Evolutionary conservation across 2,797 vertebrate genomes (phyloP).

Genomic region (Astyanax mexicanus): DNA sequence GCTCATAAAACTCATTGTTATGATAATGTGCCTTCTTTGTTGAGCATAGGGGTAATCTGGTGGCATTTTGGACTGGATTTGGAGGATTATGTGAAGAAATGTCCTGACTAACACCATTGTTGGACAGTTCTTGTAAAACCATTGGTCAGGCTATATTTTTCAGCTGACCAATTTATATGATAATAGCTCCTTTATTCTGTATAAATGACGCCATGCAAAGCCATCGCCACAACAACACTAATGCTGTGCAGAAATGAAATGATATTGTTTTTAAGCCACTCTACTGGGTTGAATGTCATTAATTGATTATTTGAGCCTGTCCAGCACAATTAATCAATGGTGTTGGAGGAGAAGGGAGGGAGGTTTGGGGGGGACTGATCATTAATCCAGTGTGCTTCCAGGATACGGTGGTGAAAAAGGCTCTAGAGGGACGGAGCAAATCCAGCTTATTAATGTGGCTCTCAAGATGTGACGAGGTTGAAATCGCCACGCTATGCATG

Average conservation of each 20-base stretch:
- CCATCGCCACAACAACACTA: not conserved
- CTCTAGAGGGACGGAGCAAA: not conserved
- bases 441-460: slow-evolving; percentile 24
- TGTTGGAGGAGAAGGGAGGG: not conserved
- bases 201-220: not conserved
- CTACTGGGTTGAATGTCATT: not conserved
- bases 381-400: slow-evolving; percentile 6
- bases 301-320: not conserved
- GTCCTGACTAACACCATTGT: not conserved
- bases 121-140: not conserved
- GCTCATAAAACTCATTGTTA: slow-evolving; percentile 76
- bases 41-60: slow-evolving; percentile 18
- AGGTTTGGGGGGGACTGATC: no score
- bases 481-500: slow-evolving; percentile 16
- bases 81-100: not conserved
- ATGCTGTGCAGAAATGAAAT: not conserved
- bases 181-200: not conserved
- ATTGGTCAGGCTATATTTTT: not conserved
- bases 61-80: not conserved
- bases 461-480: slow-evolving; percentile 34
- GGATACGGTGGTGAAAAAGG: not conserved
- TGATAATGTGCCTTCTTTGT: slow-evolving; percentile 59
- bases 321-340: not conserved
- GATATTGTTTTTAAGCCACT: not conserved
- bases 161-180: not conserved